Evolutionary conservation across 2,888 invertebrate genomes (phyloP), one percentile per base, ranked within the genome.

Genomic region (Schrankia costaestrigalis): DNA sequence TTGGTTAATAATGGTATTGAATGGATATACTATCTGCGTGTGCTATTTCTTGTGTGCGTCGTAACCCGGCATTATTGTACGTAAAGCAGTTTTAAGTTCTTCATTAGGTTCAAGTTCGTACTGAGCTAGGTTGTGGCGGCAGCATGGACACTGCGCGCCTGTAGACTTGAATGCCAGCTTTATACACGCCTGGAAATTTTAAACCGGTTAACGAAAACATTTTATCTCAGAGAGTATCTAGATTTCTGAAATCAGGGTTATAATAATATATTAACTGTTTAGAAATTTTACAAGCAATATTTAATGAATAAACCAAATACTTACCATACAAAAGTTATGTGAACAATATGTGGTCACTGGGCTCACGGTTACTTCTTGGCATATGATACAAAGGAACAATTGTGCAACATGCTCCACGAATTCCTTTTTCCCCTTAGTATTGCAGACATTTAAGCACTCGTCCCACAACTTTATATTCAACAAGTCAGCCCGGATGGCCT

Each of bases 381-480:
- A 96, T 56, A 94, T 94, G 28, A 93, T 92, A 62, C 96, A 96
- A n/a, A 89, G 86, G 67, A 95, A 95, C 31, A 89, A 59, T 57
- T 92, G 90, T 38, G 90, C 89, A 1, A 94, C 89, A 45, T 90
- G 89, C 10, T 89, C 89, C 8, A 93, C 75, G 59, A 93, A 93
- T 39, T 85, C 86, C 75, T 73, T 78, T 67, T 90, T 91, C 0
- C 92, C 91, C 23, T 85, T 73, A 2, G 63, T 56, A 1, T 68
- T 60, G 18, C 89, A 63, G 2, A 74, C 56, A 9, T 73, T 67
- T 26, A 89, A 68, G 39, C 93, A 93, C 44, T 92, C 92, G 0
- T 82, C 69, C 95, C 95, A 95, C 2, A 92, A 65, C 58, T 92
- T 93, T 17, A 69, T 59, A 65, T 95, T 95, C 1, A 64, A 46